These are phyloP conservation scores for Scortum barcoo DNA, from an alignment of 2,113 vertebrate genomes.

Conservation along the genomic window DNA sequence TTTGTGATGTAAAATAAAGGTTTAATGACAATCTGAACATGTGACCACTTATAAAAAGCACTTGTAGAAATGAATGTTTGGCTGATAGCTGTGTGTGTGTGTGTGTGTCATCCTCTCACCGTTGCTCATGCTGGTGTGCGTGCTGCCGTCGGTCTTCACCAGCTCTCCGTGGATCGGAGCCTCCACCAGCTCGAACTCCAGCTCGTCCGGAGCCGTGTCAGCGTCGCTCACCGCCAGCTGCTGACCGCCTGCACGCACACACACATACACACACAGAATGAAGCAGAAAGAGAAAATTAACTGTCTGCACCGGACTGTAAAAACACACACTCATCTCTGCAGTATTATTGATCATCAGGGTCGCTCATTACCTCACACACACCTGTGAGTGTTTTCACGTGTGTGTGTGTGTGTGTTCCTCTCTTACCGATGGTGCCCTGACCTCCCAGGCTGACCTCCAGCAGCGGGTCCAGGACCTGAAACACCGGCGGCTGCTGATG, in stretches of 20 bases:
- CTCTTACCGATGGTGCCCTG: constrained; percentile 89
- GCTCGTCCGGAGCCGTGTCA: constrained; percentile 87
- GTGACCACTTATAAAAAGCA: too few relatives aligned
- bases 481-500: constrained; percentile 89
- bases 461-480: constrained; percentile 88
- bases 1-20: too few relatives aligned
- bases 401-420: not conserved
- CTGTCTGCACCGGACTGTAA: not conserved
- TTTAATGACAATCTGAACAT: too few relatives aligned
- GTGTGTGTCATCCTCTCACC: constrained; percentile 79
- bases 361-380: constrained; percentile 23
- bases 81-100: constrained; percentile 8
- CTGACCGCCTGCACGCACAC: constrained; percentile 82
- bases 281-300: constrained; percentile 38
- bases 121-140: constrained; percentile 81
- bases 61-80: too few relatives aligned
- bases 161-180: constrained; percentile 88
- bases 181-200: constrained; percentile 93
- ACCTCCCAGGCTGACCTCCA: constrained; percentile 91
- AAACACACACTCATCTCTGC: constrained; percentile 6
- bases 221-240: constrained; percentile 87
- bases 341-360: not conserved
- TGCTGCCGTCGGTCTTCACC: constrained; percentile 78
- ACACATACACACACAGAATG: constrained; percentile 29
- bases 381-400: constrained; percentile 13